Conservation (phyloP, 2,888 invertebrate species). For the Himalopsyche tibetana region DNA sequence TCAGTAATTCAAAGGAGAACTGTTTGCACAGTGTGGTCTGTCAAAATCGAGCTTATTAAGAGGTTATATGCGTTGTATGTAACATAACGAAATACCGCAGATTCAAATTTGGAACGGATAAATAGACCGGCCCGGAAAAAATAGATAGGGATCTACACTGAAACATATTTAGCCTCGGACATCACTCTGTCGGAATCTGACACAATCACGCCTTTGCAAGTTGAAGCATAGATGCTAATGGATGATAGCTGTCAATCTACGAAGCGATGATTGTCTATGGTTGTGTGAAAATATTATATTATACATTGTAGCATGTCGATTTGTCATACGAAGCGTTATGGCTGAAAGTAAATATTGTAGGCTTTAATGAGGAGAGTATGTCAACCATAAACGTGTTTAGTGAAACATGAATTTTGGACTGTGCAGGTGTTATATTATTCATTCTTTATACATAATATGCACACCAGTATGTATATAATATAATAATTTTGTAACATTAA, state of each 20-base stretch:
- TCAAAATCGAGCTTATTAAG: slow-evolving; percentile 59
- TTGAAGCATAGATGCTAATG: slow-evolving; percentile 61
- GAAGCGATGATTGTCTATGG: slow-evolving; percentile 53
- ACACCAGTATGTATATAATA: no score
- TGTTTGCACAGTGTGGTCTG: slow-evolving; percentile 48
- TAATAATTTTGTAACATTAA: no score
- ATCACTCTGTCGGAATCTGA: slow-evolving; percentile 61
- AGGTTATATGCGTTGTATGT: slow-evolving; percentile 52
- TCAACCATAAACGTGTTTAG: slow-evolving; percentile 24
- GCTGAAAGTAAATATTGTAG: slow-evolving; percentile 10
- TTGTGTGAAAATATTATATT: slow-evolving; percentile 38
- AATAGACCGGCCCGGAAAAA: slow-evolving; percentile 55
- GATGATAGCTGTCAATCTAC: slow-evolving; percentile 62
- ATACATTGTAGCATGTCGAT: slow-evolving; percentile 32
- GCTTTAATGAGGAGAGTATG: slow-evolving; percentile 28
- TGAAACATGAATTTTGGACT: slow-evolving; percentile 7
- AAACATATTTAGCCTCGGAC: slow-evolving; percentile 55
- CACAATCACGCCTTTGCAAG: slow-evolving; percentile 57
- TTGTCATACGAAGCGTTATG: slow-evolving; percentile 36
- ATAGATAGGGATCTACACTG: slow-evolving; percentile 59
- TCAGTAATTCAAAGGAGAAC: not conserved
- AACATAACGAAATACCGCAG: slow-evolving; percentile 51
- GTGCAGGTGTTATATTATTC: not conserved
- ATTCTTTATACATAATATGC: no score
- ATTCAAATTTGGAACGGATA: slow-evolving; percentile 60